Evolutionary conservation across 1,140 invertebrate genomes (phyloP), one percentile per base, ranked within the genome.

Genomic region (Apolygus lucorum): DNA sequence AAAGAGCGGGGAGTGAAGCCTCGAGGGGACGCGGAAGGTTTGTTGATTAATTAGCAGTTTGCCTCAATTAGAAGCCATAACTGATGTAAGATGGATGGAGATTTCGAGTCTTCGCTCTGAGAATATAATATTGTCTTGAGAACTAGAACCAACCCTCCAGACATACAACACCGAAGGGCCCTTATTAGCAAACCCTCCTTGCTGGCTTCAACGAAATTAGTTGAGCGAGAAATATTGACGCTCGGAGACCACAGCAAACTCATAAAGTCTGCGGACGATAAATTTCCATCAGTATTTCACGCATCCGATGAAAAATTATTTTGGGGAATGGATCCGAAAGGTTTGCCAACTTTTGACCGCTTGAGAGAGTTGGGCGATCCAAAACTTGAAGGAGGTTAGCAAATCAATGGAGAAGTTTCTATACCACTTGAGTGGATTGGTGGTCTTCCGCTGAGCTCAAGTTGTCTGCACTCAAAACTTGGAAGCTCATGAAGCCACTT

Each of bases 1-100:
- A 71, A 69, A 71, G 65, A 27, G 28, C 17, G 29, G 14, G 22
- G 64, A 67, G 67, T 21, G 65, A 64, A 24, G 28, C n/a, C 64
- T 26, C 64, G 21, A 2, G 64, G 64, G 64, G 64, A 66, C 64
- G 13, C 4, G 22, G 49, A 63, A 67, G 67, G 34, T 52, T 71
- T 63, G 27, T 71, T 71, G 70, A 71, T 71, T 71, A 71, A 71
- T 71, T 71, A 71, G 70, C 67, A 71, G 67, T 71, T 71, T 68
- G 52, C 59, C 67, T 67, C 67, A 68, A 63, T 69, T 65, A 67
- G 63, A 68, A 64, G 67, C 70, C 70, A 71, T 71, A 71, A 71
- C 70, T 71, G 70, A 71, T 71, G 70, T 71, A 71, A 71, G 70
- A 71, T 62, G 70, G 70, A 71, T 71, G 70, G 67, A 59, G 64